Evolutionary conservation across 2,113 vertebrate species (phyloP), one percentile per base, ranked within the genome.

Genomic region (Silurus glanis): DNA sequence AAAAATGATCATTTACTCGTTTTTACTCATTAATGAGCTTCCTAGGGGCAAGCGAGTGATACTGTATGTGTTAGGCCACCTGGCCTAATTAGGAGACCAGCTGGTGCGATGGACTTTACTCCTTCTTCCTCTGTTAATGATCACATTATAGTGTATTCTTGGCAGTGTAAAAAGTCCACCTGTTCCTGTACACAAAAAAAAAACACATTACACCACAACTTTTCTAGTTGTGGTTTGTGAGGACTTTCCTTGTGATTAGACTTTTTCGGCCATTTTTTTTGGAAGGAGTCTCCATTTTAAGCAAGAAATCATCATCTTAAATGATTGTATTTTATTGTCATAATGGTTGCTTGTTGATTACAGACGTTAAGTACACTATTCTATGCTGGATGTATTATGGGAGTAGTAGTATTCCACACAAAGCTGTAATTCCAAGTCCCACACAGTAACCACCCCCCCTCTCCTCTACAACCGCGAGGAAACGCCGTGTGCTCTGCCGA

Each of bases 1-100:
- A 83, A 55, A n/a, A 69, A 25, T 37, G 49, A 28, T 55, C 47
- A 53, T 82, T 51, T 25, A 67, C n/a, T 37, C 61, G 56, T 83
- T 83, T 82, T 51, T 25, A 67, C n/a, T 37, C 81, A 69, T 83
- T 83, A 67, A 67, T 56, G 51, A 7, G 64, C n/a, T 53, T 67
- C 81, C 81, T 51, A 83, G 23, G 51, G 81, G 49, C 51, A 28
- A 67, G 62, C 69, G 28, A 69, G 81, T 16, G 64, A 69, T 83
- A 55, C 49, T 83, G 81, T 67, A 69, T 69, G 47, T 56, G 64
- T 69, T 69, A 53, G 61, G 62, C 80, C 80, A 82, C 80, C 80
- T 82, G 80, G 80, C 80, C 80, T 56, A 69, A 83, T 83, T 83
- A 83, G 64, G 16, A 55, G 25, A 9, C 64, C 81, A 83, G 64